Conservation (phyloP, 2,797 vertebrate species). For the Microctenopoma lineatum region DNA sequence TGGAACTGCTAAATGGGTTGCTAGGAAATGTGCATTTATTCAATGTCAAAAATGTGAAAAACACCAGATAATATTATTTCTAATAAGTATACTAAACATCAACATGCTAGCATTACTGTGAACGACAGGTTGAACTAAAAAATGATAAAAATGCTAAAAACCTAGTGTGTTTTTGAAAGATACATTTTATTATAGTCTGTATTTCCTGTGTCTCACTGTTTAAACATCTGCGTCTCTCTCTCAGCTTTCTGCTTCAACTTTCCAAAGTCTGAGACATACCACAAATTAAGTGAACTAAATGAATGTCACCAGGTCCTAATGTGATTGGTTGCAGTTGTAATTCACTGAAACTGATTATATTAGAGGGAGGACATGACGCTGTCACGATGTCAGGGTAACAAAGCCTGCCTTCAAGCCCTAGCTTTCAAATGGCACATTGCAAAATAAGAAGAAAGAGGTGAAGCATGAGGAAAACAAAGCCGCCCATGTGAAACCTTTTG, state of each 20-base stretch:
- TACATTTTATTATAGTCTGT: constrained; percentile 8
- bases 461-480: not conserved
- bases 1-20: too few species aligned
- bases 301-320: constrained; percentile 87
- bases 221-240: constrained; percentile 36
- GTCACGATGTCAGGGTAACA: constrained; percentile 74
- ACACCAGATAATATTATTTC: too few species aligned
- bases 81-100: too few species aligned
- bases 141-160: too few species aligned
- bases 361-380: constrained; percentile 77
- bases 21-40: too few species aligned
- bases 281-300: constrained; percentile 75
- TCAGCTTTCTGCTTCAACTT: constrained; percentile 18
- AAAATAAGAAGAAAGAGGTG: constrained; percentile 60
- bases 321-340: constrained; percentile 78
- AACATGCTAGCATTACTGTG: too few species aligned
- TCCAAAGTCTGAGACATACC: constrained; percentile 49
- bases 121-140: too few species aligned
- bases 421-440: constrained; percentile 41
- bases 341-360: constrained; percentile 84
- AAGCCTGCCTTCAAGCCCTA: constrained; percentile 75
- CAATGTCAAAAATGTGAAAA: too few species aligned
- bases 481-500: constrained; percentile 7
- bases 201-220: constrained; percentile 55
- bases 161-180: too few species aligned